Evolutionary conservation across 2,888 invertebrate species (phyloP).

Genomic region (Diploptera punctata): DNA sequence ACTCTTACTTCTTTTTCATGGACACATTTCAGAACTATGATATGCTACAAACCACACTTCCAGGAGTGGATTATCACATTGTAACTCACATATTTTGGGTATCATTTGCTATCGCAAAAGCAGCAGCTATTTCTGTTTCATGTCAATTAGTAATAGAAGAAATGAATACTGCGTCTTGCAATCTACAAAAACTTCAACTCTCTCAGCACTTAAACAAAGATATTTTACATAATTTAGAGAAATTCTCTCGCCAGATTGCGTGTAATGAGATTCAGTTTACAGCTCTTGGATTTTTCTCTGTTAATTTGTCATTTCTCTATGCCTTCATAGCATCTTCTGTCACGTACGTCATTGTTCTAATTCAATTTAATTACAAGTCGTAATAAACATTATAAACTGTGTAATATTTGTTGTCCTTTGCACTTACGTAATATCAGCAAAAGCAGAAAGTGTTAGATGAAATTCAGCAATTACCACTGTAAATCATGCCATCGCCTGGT

Average conservation of each 20-base stretch:
- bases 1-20: background rate
- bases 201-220: background rate
- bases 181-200: conserved; percentile 1
- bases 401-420: too few species aligned
- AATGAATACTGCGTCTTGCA: background rate
- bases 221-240: background rate
- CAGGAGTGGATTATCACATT: background rate
- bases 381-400: too few species aligned
- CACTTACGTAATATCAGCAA: too few species aligned
- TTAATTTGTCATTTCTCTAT: too few species aligned
- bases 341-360: too few species aligned
- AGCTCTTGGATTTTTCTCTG: background rate
- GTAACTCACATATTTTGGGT: background rate
- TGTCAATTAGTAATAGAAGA: background rate
- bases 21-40: background rate
- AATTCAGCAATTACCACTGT: too few species aligned
- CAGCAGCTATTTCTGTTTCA: background rate
- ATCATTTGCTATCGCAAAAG: background rate
- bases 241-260: background rate
- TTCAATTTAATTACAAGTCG: too few species aligned
- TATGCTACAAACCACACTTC: too few species aligned
- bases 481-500: too few species aligned
- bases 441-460: too few species aligned
- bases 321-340: too few species aligned
- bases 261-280: background rate